Conservation (phyloP, 2,888 invertebrate species). For the Glaucopsyche alexis region DNA sequence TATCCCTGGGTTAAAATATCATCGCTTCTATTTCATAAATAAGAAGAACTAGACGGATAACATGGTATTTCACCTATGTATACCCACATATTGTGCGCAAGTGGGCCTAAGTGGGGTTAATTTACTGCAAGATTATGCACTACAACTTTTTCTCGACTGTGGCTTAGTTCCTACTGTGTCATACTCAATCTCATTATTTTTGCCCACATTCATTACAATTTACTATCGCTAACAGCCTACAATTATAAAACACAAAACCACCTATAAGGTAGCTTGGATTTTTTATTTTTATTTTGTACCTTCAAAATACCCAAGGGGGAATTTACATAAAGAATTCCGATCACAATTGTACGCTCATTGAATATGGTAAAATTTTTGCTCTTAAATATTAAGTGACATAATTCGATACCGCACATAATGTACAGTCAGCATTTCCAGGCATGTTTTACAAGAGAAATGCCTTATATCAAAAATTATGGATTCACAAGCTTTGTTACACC, state of each 20-base stretch:
- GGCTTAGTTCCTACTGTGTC: background rate
- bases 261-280: background rate
- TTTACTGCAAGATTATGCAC: no score
- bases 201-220: conserved; percentile 14
- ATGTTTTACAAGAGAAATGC: background rate
- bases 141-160: no score
- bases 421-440: background rate
- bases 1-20: no score
- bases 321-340: conserved; percentile 9
- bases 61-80: no score
- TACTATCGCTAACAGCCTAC: conserved; percentile 1
- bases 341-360: conserved; percentile 19
- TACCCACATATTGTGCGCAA: no score
- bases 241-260: conserved; percentile 5
- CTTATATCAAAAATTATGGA: background rate
- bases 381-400: conserved; percentile 25
- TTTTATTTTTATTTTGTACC: background rate
- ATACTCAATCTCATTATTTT: conserved; percentile 13
- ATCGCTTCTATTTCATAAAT: no score
- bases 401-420: conserved; percentile 2
- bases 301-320: background rate
- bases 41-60: no score
- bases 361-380: conserved; percentile 22
- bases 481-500: no score
- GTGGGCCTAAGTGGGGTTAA: no score